Percentiles rank a stretch among this genome's conserved stretches.
Evolutionary conservation across 2,113 vertebrate genomes (phyloP).

Genomic region (Clarias magur): DNA sequence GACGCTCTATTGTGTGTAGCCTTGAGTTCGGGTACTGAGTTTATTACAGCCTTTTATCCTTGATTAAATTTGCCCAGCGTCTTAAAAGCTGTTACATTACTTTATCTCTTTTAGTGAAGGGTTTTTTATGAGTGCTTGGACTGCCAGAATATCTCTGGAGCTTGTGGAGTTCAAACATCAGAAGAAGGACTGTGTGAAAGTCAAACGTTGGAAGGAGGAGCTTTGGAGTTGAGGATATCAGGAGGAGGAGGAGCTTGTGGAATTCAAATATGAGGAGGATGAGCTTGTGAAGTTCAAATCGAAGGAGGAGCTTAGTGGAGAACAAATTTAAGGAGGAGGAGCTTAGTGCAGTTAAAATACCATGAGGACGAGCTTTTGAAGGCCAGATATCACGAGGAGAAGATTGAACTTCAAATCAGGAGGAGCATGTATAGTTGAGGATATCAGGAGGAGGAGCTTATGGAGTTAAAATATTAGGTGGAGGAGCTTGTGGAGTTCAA

Average conservation of each 20-base stretch:
- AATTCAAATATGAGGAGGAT: not conserved
- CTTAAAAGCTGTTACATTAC: not conserved
- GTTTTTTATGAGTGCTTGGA: not conserved
- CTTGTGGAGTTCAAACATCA: not conserved
- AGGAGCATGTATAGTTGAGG: not conserved
- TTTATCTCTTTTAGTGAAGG: not conserved
- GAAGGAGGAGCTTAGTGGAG: too few relatives aligned
- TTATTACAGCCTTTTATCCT: slow-evolving; percentile 6
- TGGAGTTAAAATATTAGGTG: not conserved
- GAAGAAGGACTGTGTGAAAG: not conserved
- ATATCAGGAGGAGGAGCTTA: not conserved
- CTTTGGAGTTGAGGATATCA: too few relatives aligned
- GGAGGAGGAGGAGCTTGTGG: not conserved
- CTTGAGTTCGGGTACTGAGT: not conserved
- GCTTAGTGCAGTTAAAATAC: not conserved
- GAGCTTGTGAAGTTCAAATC: too few relatives aligned
- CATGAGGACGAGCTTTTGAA: not conserved
- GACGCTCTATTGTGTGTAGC: not conserved
- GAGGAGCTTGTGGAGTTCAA: not conserved
- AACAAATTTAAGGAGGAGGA: not conserved
- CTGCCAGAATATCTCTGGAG: not conserved
- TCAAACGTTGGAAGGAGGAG: not conserved
- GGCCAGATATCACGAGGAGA: not conserved
- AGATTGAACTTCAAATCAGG: not conserved
- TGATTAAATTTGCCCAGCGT: not conserved